A percentile compares a stretch with the other conserved stretches of the same genome.
These are phyloP conservation scores for Cairina moschata DNA, from an alignment of 2,113 vertebrate genomes.

Conservation along the genomic window DNA sequence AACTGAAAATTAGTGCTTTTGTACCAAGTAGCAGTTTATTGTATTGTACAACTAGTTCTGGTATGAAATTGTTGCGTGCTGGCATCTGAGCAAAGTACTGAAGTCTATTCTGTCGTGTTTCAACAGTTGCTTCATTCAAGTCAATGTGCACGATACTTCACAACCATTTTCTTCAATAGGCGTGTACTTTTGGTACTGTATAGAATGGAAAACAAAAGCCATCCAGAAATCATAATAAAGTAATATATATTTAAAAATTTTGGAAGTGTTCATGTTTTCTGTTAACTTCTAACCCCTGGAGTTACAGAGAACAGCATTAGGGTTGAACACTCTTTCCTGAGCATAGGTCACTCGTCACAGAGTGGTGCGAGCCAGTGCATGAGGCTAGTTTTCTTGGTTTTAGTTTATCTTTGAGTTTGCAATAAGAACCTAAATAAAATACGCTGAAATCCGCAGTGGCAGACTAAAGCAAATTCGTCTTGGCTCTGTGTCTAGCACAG, in stretches of 20 bases:
- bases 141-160: not conserved
- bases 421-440: not conserved
- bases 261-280: not conserved
- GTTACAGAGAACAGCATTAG: not conserved
- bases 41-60: not conserved
- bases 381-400: not conserved
- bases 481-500: not conserved
- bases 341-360: not conserved
- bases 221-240: not conserved
- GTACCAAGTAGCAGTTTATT: not conserved
- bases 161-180: not conserved
- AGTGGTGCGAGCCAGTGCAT: not conserved
- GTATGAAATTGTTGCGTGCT: constrained; percentile 20
- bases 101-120: constrained; percentile 26
- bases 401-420: not conserved
- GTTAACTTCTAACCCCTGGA: not conserved
- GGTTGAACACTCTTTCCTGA: not conserved
- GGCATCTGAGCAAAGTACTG: constrained; percentile 7
- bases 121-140: not conserved
- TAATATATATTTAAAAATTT: not conserved
- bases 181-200: not conserved
- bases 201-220: not conserved
- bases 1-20: constrained; percentile 27
- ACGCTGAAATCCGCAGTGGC: not conserved
- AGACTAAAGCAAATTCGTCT: not conserved